A percentile compares a stretch with the other conserved stretches of the same genome.
phyloP scores from a whole-genome alignment of 2,888 invertebrate species.

The Callinectes sapidus region DNA sequence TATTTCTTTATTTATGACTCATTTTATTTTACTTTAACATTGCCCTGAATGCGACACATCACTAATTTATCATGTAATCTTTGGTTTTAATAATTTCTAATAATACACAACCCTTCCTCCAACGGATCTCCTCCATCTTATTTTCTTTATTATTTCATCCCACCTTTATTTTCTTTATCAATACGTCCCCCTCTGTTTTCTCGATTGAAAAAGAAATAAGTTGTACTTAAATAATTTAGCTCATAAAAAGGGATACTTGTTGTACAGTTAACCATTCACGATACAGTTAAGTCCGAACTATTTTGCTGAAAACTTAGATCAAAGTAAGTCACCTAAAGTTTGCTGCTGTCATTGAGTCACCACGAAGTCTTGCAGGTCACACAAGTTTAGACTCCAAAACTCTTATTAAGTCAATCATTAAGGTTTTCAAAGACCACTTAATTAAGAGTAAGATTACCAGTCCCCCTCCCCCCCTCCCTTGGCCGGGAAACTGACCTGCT shows the following conservation, averaged over 20 bases:
- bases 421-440: neutral
- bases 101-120: neutral
- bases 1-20: neutral
- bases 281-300: neutral
- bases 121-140: neutral
- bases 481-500: neutral
- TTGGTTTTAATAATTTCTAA: conserved; percentile 12
- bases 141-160: neutral
- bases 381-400: neutral
- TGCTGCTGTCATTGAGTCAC: neutral
- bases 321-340: neutral
- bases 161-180: neutral
- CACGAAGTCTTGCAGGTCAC: neutral
- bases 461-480: neutral
- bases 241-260: neutral
- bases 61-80: conserved; percentile 2
- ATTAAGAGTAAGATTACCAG: neutral
- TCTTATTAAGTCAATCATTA: neutral
- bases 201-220: neutral
- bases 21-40: neutral
- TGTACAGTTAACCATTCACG: neutral
- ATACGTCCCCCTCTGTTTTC: neutral
- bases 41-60: neutral
- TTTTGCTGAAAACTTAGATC: too few species aligned
- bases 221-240: neutral